Evolutionary conservation across 2,113 vertebrate genomes (phyloP).

Genomic region (Octodon degus): DNA sequence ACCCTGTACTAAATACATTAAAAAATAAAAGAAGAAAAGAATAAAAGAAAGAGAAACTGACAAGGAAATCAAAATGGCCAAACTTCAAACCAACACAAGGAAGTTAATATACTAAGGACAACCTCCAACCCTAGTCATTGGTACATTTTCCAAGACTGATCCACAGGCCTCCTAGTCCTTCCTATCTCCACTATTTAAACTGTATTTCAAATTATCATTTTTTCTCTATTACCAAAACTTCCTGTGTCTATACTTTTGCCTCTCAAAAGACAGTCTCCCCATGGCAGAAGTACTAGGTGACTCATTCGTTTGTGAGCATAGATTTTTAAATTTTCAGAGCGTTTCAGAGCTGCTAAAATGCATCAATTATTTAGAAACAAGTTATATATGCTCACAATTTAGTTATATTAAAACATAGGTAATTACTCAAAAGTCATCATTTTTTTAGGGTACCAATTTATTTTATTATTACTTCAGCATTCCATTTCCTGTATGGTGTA

Average conservation of each 20-base stretch:
- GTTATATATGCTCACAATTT: neutral
- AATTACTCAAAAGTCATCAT: neutral
- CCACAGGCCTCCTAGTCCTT: neutral
- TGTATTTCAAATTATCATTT: neutral
- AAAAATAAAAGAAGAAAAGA: no score
- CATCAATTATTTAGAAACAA: neutral
- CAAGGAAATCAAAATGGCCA: neutral
- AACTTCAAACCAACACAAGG: neutral
- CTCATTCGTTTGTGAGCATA: neutral
- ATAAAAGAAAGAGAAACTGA: neutral
- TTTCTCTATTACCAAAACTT: neutral
- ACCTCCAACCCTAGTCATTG: neutral
- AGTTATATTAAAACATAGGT: neutral
- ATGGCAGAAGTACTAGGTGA: neutral
- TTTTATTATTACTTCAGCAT: neutral
- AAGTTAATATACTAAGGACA: neutral
- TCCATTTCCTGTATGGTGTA: neutral
- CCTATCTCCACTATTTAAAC: rapidly evolving
- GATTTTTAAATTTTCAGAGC: neutral
- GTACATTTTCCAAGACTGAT: neutral
- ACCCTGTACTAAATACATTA: no score
- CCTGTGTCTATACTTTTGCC: neutral
- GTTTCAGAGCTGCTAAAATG: neutral
- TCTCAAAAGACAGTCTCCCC: neutral
- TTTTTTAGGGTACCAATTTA: neutral